A percentile compares a stretch with the other conserved stretches of the same genome.
phyloP scores from a whole-genome alignment of 2,888 invertebrate species.

The Cephus pulcher region DNA sequence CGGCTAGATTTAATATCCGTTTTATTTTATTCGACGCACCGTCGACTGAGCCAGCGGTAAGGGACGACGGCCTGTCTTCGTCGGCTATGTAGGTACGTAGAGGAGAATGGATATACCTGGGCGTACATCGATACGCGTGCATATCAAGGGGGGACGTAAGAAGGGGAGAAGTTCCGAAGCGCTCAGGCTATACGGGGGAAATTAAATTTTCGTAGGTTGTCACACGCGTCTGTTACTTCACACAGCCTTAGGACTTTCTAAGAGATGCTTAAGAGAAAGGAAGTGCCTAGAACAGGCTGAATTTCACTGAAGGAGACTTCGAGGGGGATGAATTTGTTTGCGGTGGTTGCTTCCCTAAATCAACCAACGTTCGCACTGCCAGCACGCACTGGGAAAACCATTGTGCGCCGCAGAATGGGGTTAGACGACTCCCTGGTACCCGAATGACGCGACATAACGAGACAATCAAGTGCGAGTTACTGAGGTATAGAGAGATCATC shows the following conservation, averaged over 20 bases:
- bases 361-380: neutral
- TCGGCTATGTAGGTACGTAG: neutral
- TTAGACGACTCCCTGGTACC: neutral
- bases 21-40: conserved; percentile 50
- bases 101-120: neutral
- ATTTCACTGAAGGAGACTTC: neutral
- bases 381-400: neutral
- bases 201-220: conserved; percentile 36
- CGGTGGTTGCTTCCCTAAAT: neutral
- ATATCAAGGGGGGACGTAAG: conserved; percentile 6
- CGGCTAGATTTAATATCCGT: conserved; percentile 59
- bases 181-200: conserved; percentile 38
- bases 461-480: neutral
- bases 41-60: neutral
- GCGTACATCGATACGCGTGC: neutral
- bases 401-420: neutral
- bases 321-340: neutral
- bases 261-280: neutral
- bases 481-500: neutral
- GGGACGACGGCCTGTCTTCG: neutral
- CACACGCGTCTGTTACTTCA: neutral
- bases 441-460: neutral
- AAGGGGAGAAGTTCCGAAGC: conserved; percentile 40
- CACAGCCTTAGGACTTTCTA: neutral
- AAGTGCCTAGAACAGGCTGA: neutral